Conservation (phyloP, 2,888 invertebrate genomes). For the Cantharis rufa region DNA sequence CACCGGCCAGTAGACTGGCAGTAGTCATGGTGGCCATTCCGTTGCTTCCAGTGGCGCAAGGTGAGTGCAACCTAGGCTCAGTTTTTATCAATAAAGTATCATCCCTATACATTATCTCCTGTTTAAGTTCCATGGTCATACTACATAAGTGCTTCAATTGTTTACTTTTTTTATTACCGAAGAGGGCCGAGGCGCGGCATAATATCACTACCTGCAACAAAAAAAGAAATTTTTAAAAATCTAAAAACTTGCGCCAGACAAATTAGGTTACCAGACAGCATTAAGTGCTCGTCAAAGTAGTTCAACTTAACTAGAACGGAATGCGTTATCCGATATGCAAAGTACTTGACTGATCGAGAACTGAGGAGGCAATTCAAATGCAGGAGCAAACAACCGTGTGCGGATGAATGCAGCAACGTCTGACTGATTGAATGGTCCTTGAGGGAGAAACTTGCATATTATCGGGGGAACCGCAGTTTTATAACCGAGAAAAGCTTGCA, state of each 20-base stretch:
- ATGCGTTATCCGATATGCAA: constrained; percentile 23
- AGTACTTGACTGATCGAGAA: constrained; percentile 18
- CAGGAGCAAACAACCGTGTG: constrained; percentile 2
- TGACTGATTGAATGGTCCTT: constrained; percentile 18
- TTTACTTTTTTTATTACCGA: constrained; percentile 44
- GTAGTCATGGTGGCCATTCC: constrained; percentile 33
- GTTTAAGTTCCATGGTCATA: constrained; percentile 64
- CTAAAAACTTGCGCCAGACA: not conserved
- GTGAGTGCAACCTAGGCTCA: constrained; percentile 52
- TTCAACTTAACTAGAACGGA: constrained; percentile 9
- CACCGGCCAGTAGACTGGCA: constrained; percentile 41
- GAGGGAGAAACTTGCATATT: constrained; percentile 17
- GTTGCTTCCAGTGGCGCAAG: constrained; percentile 41
- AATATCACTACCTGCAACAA: constrained; percentile 51
- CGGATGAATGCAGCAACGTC: constrained; percentile 3
- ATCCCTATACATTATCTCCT: constrained; percentile 66
- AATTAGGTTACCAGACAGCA: not conserved
- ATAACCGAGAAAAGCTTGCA: not conserved
- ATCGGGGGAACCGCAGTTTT: not conserved
- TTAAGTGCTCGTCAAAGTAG: not conserved
- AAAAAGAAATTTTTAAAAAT: constrained; percentile 13
- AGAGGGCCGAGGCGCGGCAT: constrained; percentile 50
- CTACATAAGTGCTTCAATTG: constrained; percentile 13
- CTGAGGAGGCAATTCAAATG: constrained; percentile 21
- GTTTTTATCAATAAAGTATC: constrained; percentile 57